Evolutionary conservation across 1,140 invertebrate genomes (phyloP).

Genomic region (Hesperophylax magnus): DNA sequence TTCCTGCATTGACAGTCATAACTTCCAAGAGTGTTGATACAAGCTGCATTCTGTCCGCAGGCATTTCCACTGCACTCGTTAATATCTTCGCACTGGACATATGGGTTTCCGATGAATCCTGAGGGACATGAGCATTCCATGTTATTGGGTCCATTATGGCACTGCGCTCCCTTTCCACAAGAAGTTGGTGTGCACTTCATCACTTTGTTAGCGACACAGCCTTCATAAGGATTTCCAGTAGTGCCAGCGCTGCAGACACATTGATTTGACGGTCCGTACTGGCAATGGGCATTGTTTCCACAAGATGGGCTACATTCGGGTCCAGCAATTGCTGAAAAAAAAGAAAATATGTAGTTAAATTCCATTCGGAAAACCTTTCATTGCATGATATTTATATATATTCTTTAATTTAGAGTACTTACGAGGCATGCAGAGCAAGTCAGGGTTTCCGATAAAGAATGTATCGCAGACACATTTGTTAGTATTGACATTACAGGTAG

Average conservation of each 20-base stretch:
- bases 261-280: constrained; percentile 82
- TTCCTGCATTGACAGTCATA: constrained; percentile 90
- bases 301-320: constrained; percentile 86
- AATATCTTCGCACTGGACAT: constrained; percentile 87
- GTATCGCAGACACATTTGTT: constrained; percentile 90
- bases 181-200: constrained; percentile 80
- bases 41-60: constrained; percentile 88
- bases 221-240: constrained; percentile 89
- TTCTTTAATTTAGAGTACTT: constrained; percentile 68
- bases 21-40: constrained; percentile 89
- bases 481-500: constrained; percentile 82
- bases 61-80: constrained; percentile 87
- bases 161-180: constrained; percentile 86
- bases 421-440: constrained; percentile 92
- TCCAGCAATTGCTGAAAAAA: constrained; percentile 79
- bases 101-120: constrained; percentile 89
- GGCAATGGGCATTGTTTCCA: constrained; percentile 88
- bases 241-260: constrained; percentile 89
- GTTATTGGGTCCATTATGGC: constrained; percentile 78
- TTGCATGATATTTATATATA: no score
- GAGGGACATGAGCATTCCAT: constrained; percentile 87
- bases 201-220: constrained; percentile 79
- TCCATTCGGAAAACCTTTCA: constrained; percentile 68
- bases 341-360: constrained; percentile 58
- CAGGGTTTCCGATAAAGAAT: constrained; percentile 90